Evolutionary conservation across 2,797 vertebrate genomes (phyloP).

Genomic region (Kryptolebias ocellatus): DNA sequence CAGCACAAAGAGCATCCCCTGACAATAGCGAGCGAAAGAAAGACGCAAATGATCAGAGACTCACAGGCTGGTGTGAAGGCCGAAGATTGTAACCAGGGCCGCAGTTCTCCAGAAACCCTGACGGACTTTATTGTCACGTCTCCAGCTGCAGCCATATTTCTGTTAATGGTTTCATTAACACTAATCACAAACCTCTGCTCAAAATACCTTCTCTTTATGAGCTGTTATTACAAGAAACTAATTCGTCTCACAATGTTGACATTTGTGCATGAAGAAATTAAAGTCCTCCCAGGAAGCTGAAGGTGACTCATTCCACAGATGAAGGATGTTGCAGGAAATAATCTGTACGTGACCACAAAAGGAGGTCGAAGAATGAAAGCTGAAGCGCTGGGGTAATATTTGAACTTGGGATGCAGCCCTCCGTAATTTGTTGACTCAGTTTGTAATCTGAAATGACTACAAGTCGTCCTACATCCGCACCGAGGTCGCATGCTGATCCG

Average conservation of each 20-base stretch:
- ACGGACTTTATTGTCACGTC: constrained; percentile 21
- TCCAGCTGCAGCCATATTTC: constrained; percentile 23
- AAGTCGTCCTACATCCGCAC: constrained; percentile 35
- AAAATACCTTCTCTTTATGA: constrained; percentile 18
- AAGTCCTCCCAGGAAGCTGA: constrained; percentile 36
- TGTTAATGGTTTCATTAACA: background rate
- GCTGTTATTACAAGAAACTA: constrained; percentile 10
- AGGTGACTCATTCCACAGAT: constrained; percentile 52
- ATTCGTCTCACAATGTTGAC: constrained; percentile 24
- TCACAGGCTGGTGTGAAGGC: constrained; percentile 12
- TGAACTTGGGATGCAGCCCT: constrained; percentile 32
- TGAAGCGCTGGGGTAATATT: constrained; percentile 19
- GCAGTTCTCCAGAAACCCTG: constrained; percentile 34
- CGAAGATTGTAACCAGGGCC: constrained; percentile 26
- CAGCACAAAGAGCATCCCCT: constrained; percentile 21
- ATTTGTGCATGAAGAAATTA: constrained; percentile 25
- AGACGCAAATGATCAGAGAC: constrained; percentile 20
- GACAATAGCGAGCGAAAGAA: constrained; percentile 28
- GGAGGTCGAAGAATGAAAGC: constrained; percentile 25
- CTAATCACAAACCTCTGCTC: constrained; percentile 3
- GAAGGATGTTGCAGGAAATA: constrained; percentile 42
- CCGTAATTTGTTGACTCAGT: constrained; percentile 36
- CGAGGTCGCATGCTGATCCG: constrained; percentile 25
- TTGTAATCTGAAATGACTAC: constrained; percentile 26
- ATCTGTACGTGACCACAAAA: constrained; percentile 33